These are phyloP conservation scores for Drosophila kohkoa DNA, from an alignment of 1,140 invertebrate genomes.

Conservation along the genomic window DNA sequence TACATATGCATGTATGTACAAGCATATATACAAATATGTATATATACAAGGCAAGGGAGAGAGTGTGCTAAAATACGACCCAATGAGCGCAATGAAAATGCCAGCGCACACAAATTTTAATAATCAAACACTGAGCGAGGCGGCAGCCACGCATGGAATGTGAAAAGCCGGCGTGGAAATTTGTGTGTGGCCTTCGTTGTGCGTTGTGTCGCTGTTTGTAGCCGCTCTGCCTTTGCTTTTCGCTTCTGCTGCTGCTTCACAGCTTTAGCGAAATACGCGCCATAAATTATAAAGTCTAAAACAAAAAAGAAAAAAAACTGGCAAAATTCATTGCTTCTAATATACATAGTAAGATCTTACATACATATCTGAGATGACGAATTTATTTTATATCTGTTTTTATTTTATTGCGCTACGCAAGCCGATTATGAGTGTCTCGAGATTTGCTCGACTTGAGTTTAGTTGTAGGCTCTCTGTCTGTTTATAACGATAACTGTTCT, in stretches of 20 bases:
- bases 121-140: slow-evolving; percentile 70
- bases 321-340: slow-evolving; percentile 69
- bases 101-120: slow-evolving; percentile 75
- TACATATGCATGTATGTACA: not conserved
- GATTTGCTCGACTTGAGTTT: slow-evolving; percentile 37
- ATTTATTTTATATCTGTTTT: slow-evolving; percentile 38
- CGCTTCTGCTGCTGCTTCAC: slow-evolving; percentile 31
- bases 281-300: slow-evolving; percentile 77
- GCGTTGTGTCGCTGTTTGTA: slow-evolving; percentile 13
- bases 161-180: slow-evolving; percentile 72
- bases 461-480: not conserved
- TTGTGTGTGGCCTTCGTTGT: slow-evolving; percentile 25
- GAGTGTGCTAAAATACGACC: slow-evolving; percentile 56
- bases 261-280: slow-evolving; percentile 63
- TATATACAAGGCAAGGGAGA: not conserved
- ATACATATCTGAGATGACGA: slow-evolving; percentile 21
- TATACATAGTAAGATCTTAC: slow-evolving; percentile 27
- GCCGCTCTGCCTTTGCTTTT: slow-evolving; percentile 31
- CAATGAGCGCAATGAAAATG: slow-evolving; percentile 77
- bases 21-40: not conserved
- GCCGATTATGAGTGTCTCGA: slow-evolving; percentile 44
- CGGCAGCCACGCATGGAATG: slow-evolving; percentile 75
- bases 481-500: slow-evolving; percentile 21
- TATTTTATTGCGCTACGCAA: slow-evolving; percentile 49
- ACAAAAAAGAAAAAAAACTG: slow-evolving; percentile 40